Conservation (phyloP, 2,797 vertebrate genomes). For the Gymnothorax javanicus region DNA sequence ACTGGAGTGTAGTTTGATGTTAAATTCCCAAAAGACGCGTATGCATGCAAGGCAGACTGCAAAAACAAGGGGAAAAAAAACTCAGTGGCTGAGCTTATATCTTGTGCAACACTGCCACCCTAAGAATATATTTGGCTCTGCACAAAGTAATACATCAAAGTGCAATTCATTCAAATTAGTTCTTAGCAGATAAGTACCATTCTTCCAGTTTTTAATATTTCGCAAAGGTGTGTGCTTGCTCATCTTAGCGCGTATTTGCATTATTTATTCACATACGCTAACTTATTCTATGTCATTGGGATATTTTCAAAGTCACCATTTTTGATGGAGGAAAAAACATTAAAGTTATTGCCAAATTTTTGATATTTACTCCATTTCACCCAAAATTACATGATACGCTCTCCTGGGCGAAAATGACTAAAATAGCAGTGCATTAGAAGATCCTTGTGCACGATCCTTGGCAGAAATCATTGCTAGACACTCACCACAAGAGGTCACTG, state of each 20-base stretch:
- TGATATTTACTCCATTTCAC: neutral
- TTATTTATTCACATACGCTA: neutral
- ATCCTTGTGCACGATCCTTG: no score
- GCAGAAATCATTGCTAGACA: no score
- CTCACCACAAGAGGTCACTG: no score
- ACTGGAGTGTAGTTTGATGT: neutral
- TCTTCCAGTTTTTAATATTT: neutral
- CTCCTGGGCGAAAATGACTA: no score
- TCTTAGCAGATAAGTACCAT: neutral
- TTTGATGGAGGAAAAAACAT: neutral
- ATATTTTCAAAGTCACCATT: neutral
- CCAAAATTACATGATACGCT: neutral
- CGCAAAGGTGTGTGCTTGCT: neutral
- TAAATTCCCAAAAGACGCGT: neutral
- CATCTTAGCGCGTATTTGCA: neutral
- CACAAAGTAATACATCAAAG: slow-evolving; percentile 17
- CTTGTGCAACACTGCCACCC: slow-evolving; percentile 69
- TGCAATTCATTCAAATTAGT: neutral
- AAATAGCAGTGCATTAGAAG: no score
- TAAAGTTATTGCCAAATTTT: neutral
- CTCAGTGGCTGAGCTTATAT: slow-evolving; percentile 44
- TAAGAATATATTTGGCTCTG: slow-evolving; percentile 61
- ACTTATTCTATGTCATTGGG: neutral
- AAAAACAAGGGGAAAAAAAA: neutral
- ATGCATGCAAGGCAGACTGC: neutral